A percentile compares a stretch with the other conserved stretches of the same genome.
phyloP scores from a whole-genome alignment of 1,140 invertebrate genomes.

The Hesperophylax magnus region DNA sequence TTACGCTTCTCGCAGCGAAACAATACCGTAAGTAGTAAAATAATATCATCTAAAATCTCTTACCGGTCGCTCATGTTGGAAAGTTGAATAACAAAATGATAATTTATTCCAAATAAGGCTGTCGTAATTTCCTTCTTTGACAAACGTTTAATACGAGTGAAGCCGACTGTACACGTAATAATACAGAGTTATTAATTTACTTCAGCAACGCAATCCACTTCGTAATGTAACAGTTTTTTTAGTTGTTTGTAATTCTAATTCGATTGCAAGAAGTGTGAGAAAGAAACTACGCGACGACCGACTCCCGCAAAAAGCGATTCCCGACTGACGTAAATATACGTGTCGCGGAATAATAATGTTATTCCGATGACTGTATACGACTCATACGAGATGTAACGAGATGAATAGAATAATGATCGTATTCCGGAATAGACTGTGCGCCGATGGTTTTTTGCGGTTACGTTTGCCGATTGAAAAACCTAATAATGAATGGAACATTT shows the following conservation, averaged over 20 bases:
- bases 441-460: neutral
- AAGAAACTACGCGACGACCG: neutral
- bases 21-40: no score
- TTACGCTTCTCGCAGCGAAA: no score
- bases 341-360: no score
- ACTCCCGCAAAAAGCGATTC: neutral
- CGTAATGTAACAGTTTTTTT: no score
- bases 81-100: neutral
- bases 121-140: no score
- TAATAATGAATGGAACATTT: no score
- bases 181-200: no score
- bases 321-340: neutral
- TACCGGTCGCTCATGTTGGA: conserved; percentile 21
- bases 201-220: no score
- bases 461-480: neutral
- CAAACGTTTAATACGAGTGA: no score
- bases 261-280: neutral
- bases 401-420: conserved; percentile 5
- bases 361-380: neutral
- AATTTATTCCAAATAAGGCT: conserved; percentile 1
- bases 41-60: neutral
- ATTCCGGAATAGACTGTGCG: conserved; percentile 8
- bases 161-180: no score
- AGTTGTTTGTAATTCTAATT: no score
- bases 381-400: neutral